Percentiles rank a stretch among this genome's conserved stretches.
phyloP scores from a whole-genome alignment of 2,888 invertebrate species.

The Lasioglossum pauxillum region DNA sequence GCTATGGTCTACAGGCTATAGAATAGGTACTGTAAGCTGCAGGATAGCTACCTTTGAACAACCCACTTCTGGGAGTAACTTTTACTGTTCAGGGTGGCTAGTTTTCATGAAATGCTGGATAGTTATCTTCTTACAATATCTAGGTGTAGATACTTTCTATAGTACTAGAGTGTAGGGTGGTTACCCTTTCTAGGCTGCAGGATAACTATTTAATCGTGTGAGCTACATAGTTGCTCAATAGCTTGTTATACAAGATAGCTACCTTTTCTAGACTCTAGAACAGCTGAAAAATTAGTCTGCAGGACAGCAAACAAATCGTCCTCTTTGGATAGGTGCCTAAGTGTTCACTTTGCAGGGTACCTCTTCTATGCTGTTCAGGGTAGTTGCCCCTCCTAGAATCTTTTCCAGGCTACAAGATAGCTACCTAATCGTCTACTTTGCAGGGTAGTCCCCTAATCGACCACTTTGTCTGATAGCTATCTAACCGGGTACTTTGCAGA shows the following conservation, averaged over 20 bases:
- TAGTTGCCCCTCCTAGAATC: neutral
- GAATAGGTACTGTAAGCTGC: neutral
- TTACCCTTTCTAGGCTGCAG: neutral
- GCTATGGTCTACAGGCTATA: neutral
- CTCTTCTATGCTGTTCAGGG: neutral
- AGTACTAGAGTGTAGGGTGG: neutral
- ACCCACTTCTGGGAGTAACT: neutral
- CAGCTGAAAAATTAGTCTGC: too few relatives aligned
- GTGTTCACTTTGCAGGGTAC: neutral
- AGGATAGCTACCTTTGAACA: neutral
- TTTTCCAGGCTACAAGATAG: neutral
- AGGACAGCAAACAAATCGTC: too few relatives aligned
- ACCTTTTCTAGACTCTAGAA: neutral
- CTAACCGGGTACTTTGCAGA: neutral
- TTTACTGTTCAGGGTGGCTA: neutral
- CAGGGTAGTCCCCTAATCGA: neutral
- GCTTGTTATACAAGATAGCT: neutral
- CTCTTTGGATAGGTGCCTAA: neutral
- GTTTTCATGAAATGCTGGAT: neutral
- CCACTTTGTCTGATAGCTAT: neutral
- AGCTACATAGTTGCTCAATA: neutral
- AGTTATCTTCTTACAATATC: neutral
- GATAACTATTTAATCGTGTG: neutral
- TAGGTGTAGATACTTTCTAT: neutral
- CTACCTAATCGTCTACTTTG: neutral